A percentile compares a stretch with the other conserved stretches of the same genome.
Conservation (phyloP, 2,113 vertebrate genomes). For the Peromyscus leucopus region DNA sequence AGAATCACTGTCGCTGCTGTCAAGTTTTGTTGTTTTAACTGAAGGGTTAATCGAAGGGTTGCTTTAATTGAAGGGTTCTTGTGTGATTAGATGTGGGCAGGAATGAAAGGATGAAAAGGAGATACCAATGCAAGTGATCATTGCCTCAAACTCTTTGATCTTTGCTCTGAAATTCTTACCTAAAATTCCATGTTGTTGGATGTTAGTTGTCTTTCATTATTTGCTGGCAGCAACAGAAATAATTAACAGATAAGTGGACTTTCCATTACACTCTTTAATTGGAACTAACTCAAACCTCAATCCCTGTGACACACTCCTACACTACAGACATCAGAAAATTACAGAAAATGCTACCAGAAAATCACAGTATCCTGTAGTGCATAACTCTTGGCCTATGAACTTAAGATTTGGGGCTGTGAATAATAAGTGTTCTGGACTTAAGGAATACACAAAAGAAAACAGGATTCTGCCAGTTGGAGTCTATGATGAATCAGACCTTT, state of each 20-base stretch:
- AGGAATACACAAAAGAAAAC: slow-evolving; percentile 65
- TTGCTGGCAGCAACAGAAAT: slow-evolving; percentile 44
- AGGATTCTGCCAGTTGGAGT: slow-evolving; percentile 32
- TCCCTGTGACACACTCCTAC: slow-evolving; percentile 7
- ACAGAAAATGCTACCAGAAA: slow-evolving; percentile 1
- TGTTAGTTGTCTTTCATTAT: slow-evolving; percentile 42
- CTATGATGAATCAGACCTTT: slow-evolving; percentile 44
- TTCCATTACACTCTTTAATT: slow-evolving; percentile 49
- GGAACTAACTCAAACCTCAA: slow-evolving; percentile 44
- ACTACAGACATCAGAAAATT: slow-evolving; percentile 10
- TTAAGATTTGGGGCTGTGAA: slow-evolving; percentile 34
- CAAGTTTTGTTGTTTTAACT: background rate
- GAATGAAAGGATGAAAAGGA: background rate
- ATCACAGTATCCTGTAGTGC: background rate
- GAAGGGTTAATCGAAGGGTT: background rate
- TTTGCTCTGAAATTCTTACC: background rate
- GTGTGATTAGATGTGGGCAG: background rate
- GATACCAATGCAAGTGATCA: background rate
- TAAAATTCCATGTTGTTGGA: slow-evolving; percentile 24
- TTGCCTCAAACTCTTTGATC: background rate
- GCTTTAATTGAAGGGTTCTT: background rate
- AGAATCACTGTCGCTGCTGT: background rate
- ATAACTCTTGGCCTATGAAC: slow-evolving; percentile 3
- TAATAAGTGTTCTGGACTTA: slow-evolving; percentile 60
- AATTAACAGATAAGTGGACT: background rate